phyloP scores from a whole-genome alignment of 64 coral and sea anemone genomes.

The Actinia tenebrosa region DNA sequence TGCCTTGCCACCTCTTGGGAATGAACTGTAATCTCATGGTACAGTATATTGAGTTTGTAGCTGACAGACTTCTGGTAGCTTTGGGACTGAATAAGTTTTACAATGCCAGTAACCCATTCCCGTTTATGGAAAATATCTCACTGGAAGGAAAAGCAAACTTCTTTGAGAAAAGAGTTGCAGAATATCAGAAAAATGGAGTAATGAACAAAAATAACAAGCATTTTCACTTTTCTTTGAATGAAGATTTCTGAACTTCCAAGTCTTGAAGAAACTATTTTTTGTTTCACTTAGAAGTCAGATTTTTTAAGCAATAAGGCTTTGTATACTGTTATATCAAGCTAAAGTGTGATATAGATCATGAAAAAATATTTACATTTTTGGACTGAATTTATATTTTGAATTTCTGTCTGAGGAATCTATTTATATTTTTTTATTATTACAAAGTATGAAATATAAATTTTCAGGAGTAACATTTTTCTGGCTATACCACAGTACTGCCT shows the following conservation, averaged over 20 bases:
- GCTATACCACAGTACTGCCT: not conserved
- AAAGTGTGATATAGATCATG: not conserved
- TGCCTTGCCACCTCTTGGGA: slow-evolving; percentile 63
- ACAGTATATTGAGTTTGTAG: slow-evolving; percentile 82
- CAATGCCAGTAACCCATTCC: slow-evolving; percentile 61
- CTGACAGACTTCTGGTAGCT: slow-evolving; percentile 67
- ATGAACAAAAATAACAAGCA: slow-evolving; percentile 48
- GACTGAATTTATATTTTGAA: too few species aligned
- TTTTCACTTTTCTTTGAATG: slow-evolving; percentile 65
- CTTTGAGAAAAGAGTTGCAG: slow-evolving; percentile 73
- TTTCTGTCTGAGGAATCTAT: too few species aligned
- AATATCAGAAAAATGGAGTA: slow-evolving; percentile 87
- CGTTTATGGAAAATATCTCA: slow-evolving; percentile 92
- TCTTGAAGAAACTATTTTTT: not conserved
- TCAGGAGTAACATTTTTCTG: not conserved
- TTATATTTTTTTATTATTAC: too few species aligned
- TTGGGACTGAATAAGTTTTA: slow-evolving; percentile 60
- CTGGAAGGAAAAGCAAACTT: slow-evolving; percentile 84
- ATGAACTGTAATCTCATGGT: slow-evolving; percentile 81
- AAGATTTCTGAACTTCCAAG: slow-evolving; percentile 4
- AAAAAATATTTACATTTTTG: too few species aligned
- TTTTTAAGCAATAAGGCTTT: not conserved
- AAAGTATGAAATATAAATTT: too few species aligned
- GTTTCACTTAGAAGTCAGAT: not conserved
- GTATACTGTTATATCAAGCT: not conserved